A percentile compares a stretch with the other conserved stretches of the same genome.
phyloP scores from a whole-genome alignment of 2,113 vertebrate species.

The Fulmarus glacialis region DNA sequence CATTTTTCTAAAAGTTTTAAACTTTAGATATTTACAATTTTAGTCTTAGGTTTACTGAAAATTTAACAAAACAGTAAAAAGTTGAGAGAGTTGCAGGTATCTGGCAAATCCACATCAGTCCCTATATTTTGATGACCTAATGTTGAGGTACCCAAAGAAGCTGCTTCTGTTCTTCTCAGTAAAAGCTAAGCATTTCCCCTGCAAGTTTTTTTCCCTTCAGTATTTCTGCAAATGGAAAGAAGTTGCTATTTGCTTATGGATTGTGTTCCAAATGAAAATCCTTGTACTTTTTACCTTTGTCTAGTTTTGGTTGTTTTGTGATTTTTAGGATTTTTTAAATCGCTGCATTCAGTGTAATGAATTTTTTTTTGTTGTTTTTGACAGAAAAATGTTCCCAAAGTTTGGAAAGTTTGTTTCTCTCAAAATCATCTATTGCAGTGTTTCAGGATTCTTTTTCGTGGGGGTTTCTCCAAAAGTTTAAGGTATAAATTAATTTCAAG shows the following conservation, averaged over 20 bases:
- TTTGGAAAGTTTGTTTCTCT: conserved; percentile 68
- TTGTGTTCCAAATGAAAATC: neutral
- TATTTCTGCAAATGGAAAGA: neutral
- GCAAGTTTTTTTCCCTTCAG: neutral
- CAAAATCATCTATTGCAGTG: conserved; percentile 58
- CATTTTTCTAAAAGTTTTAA: neutral
- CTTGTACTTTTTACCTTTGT: neutral
- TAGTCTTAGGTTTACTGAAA: neutral
- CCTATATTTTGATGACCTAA: neutral
- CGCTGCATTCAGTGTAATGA: neutral
- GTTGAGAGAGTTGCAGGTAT: neutral
- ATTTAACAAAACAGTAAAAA: neutral
- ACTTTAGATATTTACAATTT: neutral
- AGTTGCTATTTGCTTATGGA: neutral
- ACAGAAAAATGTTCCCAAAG: conserved; percentile 31
- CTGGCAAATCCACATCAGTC: neutral
- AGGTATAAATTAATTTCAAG: conserved; percentile 26
- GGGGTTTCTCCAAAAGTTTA: conserved; percentile 68
- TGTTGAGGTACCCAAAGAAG: neutral
- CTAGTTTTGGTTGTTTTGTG: neutral
- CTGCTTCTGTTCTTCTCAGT: neutral
- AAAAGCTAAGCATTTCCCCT: neutral
- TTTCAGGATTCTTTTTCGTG: conserved; percentile 74
- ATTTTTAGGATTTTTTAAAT: neutral
- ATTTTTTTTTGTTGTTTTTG: neutral